A percentile compares a stretch with the other conserved stretches of the same genome.
These are phyloP conservation scores for Novumbra hubbsi DNA, from an alignment of 2,797 vertebrate species.

Conservation along the genomic window DNA sequence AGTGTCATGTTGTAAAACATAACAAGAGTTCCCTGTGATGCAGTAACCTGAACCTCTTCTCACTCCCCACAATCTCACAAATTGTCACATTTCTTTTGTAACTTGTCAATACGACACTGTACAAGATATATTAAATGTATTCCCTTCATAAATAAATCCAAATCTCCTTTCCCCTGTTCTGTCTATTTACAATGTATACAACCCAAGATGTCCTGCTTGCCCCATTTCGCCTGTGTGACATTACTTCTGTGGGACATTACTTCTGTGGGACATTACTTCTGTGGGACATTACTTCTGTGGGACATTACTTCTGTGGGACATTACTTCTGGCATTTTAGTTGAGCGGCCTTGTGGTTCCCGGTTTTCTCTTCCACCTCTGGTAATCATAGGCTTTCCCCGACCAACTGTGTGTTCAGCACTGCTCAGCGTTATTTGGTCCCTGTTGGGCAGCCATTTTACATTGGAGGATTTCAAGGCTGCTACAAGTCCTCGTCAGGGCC, in stretches of 20 bases:
- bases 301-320: constrained; percentile 12
- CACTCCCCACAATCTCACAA: constrained; percentile 29
- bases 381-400: constrained; percentile 35
- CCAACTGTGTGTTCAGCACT: constrained; percentile 18
- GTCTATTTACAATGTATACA: constrained; percentile 77
- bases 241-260: too few relatives aligned
- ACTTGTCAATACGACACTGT: constrained; percentile 68
- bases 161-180: constrained; percentile 58
- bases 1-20: constrained; percentile 66
- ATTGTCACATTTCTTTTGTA: constrained; percentile 64
- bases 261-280: constrained; percentile 23
- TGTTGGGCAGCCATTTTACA: constrained; percentile 46
- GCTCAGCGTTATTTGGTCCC: constrained; percentile 33
- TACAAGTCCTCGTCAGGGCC: constrained; percentile 18
- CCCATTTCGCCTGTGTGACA: too few relatives aligned
- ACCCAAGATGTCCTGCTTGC: constrained; percentile 19
- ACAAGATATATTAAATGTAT: constrained; percentile 83
- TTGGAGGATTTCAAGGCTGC: constrained; percentile 32
- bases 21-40: constrained; percentile 52
- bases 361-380: constrained; percentile 25
- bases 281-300: constrained; percentile 14
- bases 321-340: constrained; percentile 18
- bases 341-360: not conserved
- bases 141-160: constrained; percentile 84
- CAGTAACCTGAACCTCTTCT: constrained; percentile 69